phyloP scores from a whole-genome alignment of 2,113 vertebrate genomes.

The Lycocorax pyrrhopterus region DNA sequence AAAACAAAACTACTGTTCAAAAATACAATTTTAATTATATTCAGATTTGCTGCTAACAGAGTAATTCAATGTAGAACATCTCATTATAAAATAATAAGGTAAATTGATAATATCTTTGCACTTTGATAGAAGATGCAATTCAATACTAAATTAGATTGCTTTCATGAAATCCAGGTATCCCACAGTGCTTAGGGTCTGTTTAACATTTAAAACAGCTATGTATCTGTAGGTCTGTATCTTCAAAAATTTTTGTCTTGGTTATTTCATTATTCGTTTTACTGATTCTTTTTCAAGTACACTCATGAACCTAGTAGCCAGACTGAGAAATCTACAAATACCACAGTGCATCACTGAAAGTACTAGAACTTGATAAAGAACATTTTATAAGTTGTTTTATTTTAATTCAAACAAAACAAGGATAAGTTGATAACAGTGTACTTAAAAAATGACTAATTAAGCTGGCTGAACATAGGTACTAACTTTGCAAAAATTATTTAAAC shows the following conservation, averaged over 20 bases:
- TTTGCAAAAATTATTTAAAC: neutral
- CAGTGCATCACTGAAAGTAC: neutral
- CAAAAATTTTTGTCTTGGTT: neutral
- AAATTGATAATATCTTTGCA: neutral
- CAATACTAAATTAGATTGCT: neutral
- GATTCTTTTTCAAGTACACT: neutral
- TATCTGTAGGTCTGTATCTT: neutral
- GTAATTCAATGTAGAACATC: neutral
- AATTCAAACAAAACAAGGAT: neutral
- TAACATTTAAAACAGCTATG: neutral
- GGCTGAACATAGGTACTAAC: neutral
- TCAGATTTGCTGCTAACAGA: neutral
- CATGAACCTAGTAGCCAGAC: neutral
- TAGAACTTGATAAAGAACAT: neutral
- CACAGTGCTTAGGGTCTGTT: neutral
- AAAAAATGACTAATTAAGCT: neutral
- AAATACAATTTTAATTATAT: neutral
- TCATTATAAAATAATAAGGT: neutral
- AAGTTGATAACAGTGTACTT: neutral
- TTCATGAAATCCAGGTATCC: neutral
- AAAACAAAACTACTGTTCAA: neutral
- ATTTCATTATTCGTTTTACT: neutral
- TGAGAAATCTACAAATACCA: neutral
- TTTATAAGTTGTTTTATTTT: neutral
- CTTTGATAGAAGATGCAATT: neutral